These are phyloP conservation scores for Gryon sp. DNA, from an alignment of 1,140 invertebrate species.

Conservation along the genomic window DNA sequence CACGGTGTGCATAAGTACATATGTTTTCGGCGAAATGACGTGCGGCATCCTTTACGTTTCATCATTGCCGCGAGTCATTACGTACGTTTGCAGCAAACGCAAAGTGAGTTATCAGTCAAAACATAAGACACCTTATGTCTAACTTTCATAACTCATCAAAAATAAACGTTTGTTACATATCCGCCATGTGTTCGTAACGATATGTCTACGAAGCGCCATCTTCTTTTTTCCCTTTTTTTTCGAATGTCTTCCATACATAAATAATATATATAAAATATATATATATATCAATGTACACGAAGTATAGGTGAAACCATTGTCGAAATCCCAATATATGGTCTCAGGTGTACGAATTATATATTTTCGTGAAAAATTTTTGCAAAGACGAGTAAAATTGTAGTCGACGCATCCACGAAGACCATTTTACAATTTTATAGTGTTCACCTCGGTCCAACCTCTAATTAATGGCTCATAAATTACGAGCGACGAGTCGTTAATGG, in stretches of 20 bases:
- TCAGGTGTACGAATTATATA: background rate
- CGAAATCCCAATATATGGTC: background rate
- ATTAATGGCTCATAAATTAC: slow-evolving; percentile 76
- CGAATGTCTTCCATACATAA: too few relatives aligned
- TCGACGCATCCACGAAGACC: slow-evolving; percentile 42
- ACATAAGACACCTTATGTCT: slow-evolving; percentile 24
- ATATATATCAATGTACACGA: slow-evolving; percentile 1
- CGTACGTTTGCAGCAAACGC: slow-evolving; percentile 6
- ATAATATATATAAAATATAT: too few relatives aligned
- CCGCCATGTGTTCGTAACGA: background rate
- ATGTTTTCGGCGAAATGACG: slow-evolving; percentile 46
- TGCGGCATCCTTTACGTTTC: slow-evolving; percentile 48
- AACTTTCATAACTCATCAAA: slow-evolving; percentile 1
- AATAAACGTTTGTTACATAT: slow-evolving; percentile 20
- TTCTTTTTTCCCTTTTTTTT: too few relatives aligned
- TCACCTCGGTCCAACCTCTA: slow-evolving; percentile 70
- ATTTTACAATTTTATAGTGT: slow-evolving; percentile 75
- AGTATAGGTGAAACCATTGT: background rate
- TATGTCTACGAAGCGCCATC: too few relatives aligned
- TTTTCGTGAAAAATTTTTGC: slow-evolving; percentile 6
- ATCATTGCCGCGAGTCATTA: slow-evolving; percentile 27
- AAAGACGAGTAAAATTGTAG: background rate
- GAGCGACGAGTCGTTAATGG: slow-evolving; percentile 74
- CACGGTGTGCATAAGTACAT: slow-evolving; percentile 35
- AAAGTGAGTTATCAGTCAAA: slow-evolving; percentile 41